Conservation (phyloP, 2,113 vertebrate species). For the Falco punctatus region DNA sequence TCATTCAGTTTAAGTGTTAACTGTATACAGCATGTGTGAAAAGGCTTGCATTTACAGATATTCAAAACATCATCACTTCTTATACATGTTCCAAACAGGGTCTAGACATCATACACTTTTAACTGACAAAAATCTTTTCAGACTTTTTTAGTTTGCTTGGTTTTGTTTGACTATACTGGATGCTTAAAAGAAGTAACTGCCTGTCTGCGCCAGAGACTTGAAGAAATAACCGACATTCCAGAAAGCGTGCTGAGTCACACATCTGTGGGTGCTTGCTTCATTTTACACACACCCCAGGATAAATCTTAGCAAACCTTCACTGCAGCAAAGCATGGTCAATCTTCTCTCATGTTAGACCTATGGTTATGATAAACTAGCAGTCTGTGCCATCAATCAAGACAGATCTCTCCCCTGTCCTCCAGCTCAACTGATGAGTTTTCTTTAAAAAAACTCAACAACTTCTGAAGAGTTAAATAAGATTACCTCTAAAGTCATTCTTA, state of each 20-base stretch:
- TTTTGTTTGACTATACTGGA: background rate
- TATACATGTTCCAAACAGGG: background rate
- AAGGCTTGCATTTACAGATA: background rate
- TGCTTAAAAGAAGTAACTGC: background rate
- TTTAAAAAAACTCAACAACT: background rate
- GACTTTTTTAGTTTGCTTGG: background rate
- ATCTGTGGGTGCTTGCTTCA: background rate
- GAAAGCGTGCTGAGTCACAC: accelerated
- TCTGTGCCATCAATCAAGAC: background rate
- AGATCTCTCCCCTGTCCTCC: background rate
- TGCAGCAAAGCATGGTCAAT: background rate
- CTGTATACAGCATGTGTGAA: background rate
- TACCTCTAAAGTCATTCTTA: background rate
- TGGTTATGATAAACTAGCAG: background rate
- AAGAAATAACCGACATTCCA: background rate
- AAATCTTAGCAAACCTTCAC: background rate
- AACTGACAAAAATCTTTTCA: background rate
- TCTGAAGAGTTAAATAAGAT: background rate
- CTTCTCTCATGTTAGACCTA: background rate
- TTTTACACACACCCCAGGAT: background rate
- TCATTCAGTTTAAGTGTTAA: background rate
- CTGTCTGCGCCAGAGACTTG: background rate
- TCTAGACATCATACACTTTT: background rate
- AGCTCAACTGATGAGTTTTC: background rate
- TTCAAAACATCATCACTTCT: background rate